phyloP scores from a whole-genome alignment of 2,888 invertebrate genomes.

The Thymelicus sylvestris region DNA sequence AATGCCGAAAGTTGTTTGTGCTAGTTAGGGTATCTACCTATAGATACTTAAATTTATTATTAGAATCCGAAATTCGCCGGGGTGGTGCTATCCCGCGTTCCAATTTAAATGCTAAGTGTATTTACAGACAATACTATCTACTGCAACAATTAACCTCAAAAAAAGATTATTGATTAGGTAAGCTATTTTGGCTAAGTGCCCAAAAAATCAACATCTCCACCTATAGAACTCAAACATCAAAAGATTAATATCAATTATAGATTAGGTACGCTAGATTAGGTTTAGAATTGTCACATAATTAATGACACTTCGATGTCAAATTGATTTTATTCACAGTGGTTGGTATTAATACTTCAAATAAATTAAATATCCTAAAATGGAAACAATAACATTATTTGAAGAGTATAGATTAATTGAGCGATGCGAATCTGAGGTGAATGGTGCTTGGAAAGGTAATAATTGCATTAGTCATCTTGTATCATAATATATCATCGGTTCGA shows the following conservation, averaged over 20 bases:
- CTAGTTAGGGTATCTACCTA: too few relatives aligned
- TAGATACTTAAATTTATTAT: too few relatives aligned
- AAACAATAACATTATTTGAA: constrained; percentile 56
- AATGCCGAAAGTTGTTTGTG: too few relatives aligned
- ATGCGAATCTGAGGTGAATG: constrained; percentile 63
- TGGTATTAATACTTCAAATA: not conserved
- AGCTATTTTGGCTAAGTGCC: not conserved
- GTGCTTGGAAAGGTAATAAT: constrained; percentile 68
- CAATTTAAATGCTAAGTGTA: too few relatives aligned
- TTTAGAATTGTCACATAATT: constrained; percentile 1
- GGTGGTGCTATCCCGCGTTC: too few relatives aligned
- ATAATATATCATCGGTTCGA: too few relatives aligned
- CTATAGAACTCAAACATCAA: not conserved
- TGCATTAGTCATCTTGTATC: too few relatives aligned
- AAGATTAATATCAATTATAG: not conserved
- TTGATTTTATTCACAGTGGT: not conserved
- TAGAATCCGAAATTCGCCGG: too few relatives aligned
- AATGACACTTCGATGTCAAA: not conserved
- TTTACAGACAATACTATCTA: too few relatives aligned
- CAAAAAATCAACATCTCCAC: not conserved
- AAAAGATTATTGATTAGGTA: not conserved
- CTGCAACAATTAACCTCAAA: too few relatives aligned
- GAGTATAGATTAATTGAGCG: constrained; percentile 69
- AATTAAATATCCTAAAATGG: constrained; percentile 46
- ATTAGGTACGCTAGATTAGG: not conserved